Evolutionary conservation across 1,140 invertebrate genomes (phyloP).

Genomic region (Drosophila tani): DNA sequence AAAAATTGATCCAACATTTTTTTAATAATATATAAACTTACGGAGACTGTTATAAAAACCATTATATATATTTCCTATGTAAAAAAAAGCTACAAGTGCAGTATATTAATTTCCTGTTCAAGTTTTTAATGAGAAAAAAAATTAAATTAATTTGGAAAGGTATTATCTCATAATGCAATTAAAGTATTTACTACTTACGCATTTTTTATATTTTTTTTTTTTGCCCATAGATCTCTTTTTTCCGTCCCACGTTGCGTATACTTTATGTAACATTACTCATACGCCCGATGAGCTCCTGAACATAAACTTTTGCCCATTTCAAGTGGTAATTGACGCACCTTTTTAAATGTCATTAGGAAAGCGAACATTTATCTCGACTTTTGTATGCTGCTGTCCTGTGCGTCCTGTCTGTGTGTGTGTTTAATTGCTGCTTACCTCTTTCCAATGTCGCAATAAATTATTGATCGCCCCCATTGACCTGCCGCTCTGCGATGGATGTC

Average conservation of each 20-base stretch:
- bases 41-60: neutral
- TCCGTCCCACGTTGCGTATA: slow-evolving; percentile 19
- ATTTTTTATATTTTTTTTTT: neutral
- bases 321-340: slow-evolving; percentile 2
- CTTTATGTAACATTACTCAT: slow-evolving; percentile 19
- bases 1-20: too few species aligned
- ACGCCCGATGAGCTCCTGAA: neutral
- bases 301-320: neutral
- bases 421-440: slow-evolving; percentile 35
- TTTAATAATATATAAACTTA: too few species aligned
- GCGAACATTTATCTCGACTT: neutral
- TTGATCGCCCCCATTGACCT: slow-evolving; percentile 29
- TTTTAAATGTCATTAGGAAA: slow-evolving; percentile 8
- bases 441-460: slow-evolving; percentile 30
- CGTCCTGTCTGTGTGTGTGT: neutral
- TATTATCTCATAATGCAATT: neutral
- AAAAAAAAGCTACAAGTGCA: neutral
- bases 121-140: neutral
- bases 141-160: neutral
- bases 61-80: neutral
- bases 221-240: too few species aligned
- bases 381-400: neutral
- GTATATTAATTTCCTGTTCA: neutral
- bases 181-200: neutral
- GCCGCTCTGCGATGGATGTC: slow-evolving; percentile 18